Conservation (phyloP, 2,888 invertebrate genomes). For the Drosophila ustulata region DNA sequence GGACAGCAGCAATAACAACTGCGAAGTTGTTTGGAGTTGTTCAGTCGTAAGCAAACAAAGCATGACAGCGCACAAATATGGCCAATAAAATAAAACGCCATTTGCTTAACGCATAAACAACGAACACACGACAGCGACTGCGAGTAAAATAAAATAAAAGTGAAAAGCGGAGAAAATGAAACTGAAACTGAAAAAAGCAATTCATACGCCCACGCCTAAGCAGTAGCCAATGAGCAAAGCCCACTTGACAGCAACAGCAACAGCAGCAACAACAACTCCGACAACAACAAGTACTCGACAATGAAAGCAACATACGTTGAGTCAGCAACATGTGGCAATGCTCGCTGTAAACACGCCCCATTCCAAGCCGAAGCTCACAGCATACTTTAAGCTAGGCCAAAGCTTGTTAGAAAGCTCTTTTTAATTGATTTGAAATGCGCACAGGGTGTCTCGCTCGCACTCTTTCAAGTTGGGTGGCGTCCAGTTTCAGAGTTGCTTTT, state of each 20-base stretch:
- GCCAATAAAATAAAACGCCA: conserved; percentile 80
- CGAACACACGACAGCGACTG: conserved; percentile 21
- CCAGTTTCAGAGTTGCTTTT: conserved; percentile 26
- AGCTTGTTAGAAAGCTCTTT: conserved; percentile 64
- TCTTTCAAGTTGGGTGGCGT: conserved; percentile 36
- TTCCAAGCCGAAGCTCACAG: conserved; percentile 31
- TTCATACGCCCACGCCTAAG: conserved; percentile 66
- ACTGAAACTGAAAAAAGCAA: conserved; percentile 22
- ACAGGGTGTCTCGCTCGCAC: conserved; percentile 15
- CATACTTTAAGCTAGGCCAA: conserved; percentile 25
- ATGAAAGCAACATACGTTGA: conserved; percentile 37
- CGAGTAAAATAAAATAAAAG: conserved; percentile 37
- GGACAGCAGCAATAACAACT: conserved; percentile 47
- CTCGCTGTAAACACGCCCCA: conserved; percentile 61
- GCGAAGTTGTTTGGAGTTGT: conserved; percentile 51
- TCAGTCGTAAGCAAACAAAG: conserved; percentile 69
- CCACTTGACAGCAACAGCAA: conserved; percentile 46
- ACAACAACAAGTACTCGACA: conserved; percentile 20
- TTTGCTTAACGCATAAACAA: conserved; percentile 49
- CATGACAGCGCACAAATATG: conserved; percentile 78
- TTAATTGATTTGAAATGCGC: conserved; percentile 63
- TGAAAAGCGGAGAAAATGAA: conserved; percentile 33
- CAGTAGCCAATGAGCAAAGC: conserved; percentile 58
- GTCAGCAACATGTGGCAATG: conserved; percentile 68
- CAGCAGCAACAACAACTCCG: conserved; percentile 11